These are phyloP conservation scores for Scaptomyza cyrtandrae DNA, from an alignment of 2,888 invertebrate species.

Conservation along the genomic window DNA sequence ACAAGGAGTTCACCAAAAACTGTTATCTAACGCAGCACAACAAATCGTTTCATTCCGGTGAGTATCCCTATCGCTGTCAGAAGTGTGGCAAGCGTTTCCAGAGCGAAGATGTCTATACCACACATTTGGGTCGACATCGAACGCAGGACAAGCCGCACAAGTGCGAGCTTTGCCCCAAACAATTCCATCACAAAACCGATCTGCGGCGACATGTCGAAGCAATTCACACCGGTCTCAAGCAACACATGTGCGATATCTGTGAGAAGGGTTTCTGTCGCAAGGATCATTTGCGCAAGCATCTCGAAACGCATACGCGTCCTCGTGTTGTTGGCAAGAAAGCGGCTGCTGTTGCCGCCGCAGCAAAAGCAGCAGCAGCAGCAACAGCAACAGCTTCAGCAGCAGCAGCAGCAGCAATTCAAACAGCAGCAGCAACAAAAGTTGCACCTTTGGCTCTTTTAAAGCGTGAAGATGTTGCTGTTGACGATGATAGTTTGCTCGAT, in stretches of 20 bases:
- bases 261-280: conserved; percentile 95
- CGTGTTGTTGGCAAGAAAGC: conserved; percentile 58
- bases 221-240: conserved; percentile 92
- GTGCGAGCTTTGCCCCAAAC: conserved; percentile 93
- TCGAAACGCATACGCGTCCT: conserved; percentile 89
- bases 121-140: conserved; percentile 90
- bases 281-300: conserved; percentile 95
- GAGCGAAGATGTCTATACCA: conserved; percentile 88
- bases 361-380: conserved; percentile 28
- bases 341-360: conserved; percentile 47
- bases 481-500: conserved; percentile 67
- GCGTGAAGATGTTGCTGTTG: conserved; percentile 62
- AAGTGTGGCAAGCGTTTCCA: conserved; percentile 94
- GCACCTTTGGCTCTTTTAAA: conserved; percentile 13
- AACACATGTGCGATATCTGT: conserved; percentile 92
- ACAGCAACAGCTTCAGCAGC: conserved; percentile 2
- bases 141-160: conserved; percentile 94
- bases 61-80: conserved; percentile 93
- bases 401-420: conserved; percentile 5
- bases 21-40: conserved; percentile 96
- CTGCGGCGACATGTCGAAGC: conserved; percentile 93
- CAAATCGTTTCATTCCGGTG: conserved; percentile 94
- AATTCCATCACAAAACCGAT: conserved; percentile 96
- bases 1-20: conserved; percentile 93
- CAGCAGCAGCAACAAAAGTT: conserved; percentile 9